Evolutionary conservation across 2,797 vertebrate species (phyloP).

Genomic region (Gobionotothen gibberifrons): DNA sequence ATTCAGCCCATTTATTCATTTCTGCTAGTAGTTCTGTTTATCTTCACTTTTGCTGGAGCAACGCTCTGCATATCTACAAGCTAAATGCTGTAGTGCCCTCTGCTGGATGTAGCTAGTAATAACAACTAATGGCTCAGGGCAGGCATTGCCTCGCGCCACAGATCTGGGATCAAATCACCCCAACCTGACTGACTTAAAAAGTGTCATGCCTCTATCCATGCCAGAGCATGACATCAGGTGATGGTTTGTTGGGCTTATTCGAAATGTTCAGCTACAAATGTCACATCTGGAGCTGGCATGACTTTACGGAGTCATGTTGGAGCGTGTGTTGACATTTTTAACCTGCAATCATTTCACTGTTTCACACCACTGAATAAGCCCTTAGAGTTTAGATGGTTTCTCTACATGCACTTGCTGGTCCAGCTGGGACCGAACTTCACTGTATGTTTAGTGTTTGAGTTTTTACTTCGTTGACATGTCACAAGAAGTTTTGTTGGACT

Average conservation of each 20-base stretch:
- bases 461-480: conserved; percentile 35
- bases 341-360: conserved; percentile 61
- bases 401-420: conserved; percentile 28
- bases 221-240: conserved; percentile 49
- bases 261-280: conserved; percentile 64
- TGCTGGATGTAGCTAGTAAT: conserved; percentile 58
- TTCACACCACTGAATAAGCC: conserved; percentile 62
- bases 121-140: conserved; percentile 14
- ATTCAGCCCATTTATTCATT: conserved; percentile 14
- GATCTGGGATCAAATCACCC: conserved; percentile 50
- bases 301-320: conserved; percentile 27
- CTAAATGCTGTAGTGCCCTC: conserved; percentile 49
- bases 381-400: conserved; percentile 31
- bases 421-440: conserved; percentile 36
- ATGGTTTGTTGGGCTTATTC: conserved; percentile 54
- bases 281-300: conserved; percentile 29
- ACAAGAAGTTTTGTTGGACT: neutral
- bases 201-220: conserved; percentile 48
- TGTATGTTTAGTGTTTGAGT: conserved; percentile 32
- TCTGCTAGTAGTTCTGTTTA: conserved; percentile 15
- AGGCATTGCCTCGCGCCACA: conserved; percentile 44
- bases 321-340: conserved; percentile 42
- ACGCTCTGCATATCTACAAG: conserved; percentile 1
- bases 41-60: neutral
- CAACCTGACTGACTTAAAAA: conserved; percentile 41